Conservation (phyloP, 2,888 invertebrate species). For the Morpho achilles region DNA sequence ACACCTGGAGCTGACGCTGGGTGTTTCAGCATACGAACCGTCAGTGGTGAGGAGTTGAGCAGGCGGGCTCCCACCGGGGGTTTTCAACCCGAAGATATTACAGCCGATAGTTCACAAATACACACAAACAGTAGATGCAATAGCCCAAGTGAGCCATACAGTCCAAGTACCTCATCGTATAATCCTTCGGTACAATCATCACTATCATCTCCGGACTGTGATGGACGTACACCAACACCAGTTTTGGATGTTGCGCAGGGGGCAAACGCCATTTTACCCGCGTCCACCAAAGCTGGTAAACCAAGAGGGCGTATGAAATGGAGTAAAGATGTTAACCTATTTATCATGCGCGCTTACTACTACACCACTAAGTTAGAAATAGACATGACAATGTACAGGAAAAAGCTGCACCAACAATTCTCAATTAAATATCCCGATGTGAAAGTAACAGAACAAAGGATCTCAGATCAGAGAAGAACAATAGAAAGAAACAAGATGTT, state of each 20-base stretch:
- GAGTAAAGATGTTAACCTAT: conserved; percentile 20
- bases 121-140: neutral
- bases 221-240: neutral
- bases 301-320: conserved; percentile 19
- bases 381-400: conserved; percentile 18
- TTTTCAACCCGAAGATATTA: neutral
- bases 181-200: neutral
- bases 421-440: conserved; percentile 15
- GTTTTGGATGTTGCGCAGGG: conserved; percentile 17
- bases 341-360: conserved; percentile 17
- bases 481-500: conserved; percentile 21
- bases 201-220: neutral
- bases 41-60: neutral
- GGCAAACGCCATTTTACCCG: conserved; percentile 13
- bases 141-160: neutral
- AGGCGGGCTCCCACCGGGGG: neutral
- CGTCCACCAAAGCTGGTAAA: conserved; percentile 17
- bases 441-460: conserved; percentile 19
- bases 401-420: conserved; percentile 16
- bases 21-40: conserved; percentile 1
- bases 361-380: conserved; percentile 19
- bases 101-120: conserved; percentile 1
- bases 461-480: conserved; percentile 21
- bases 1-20: conserved; percentile 5
- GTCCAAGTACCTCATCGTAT: conserved; percentile 1